Conservation (phyloP, 2,113 vertebrate genomes). For the Heliornis fulica region DNA sequence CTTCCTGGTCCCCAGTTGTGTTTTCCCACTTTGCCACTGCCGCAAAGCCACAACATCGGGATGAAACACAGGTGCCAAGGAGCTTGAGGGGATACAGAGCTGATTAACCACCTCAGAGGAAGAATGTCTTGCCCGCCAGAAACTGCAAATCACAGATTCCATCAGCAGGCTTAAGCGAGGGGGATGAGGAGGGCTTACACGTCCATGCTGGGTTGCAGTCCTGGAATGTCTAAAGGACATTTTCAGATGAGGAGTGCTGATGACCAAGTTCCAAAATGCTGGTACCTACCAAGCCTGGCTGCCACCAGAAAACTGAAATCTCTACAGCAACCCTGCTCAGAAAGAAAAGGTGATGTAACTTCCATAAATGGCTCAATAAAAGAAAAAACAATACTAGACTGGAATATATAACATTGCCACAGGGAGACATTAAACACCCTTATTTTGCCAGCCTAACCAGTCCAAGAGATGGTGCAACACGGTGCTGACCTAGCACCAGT, state of each 20-base stretch:
- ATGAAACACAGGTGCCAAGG: fast-evolving
- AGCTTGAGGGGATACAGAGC: neutral
- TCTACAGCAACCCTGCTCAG: neutral
- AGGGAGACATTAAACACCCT: neutral
- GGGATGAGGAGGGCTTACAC: neutral
- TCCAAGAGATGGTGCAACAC: neutral
- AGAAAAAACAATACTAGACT: neutral
- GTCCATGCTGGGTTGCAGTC: neutral
- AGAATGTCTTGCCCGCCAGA: neutral
- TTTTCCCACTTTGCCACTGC: neutral
- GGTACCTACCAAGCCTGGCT: neutral
- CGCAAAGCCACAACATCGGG: neutral
- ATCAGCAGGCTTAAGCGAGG: neutral
- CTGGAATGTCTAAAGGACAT: neutral
- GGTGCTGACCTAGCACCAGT: neutral
- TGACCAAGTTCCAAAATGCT: neutral
- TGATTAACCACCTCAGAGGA: neutral
- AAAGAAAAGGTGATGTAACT: neutral
- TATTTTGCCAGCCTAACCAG: neutral
- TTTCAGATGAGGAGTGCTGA: neutral
- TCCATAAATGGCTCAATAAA: neutral
- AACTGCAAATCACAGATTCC: neutral
- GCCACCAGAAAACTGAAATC: neutral
- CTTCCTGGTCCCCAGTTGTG: neutral
- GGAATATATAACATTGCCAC: neutral